Evolutionary conservation across 1,140 invertebrate species (phyloP), one percentile per base, ranked within the genome.

Genomic region (Caenorhabditis latens): DNA sequence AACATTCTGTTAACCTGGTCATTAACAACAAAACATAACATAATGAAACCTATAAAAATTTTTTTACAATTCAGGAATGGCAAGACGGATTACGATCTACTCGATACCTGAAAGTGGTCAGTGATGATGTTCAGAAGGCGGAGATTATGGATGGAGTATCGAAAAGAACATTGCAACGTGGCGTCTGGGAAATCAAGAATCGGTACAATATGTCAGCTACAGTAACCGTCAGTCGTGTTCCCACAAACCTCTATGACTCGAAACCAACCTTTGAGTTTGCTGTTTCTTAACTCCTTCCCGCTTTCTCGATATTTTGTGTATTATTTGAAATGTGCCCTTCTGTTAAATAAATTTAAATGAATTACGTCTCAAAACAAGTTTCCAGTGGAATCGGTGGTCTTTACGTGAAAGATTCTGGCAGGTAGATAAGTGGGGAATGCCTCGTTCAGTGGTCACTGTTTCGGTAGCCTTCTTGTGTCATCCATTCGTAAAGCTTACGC

Each of bases 11-110:
- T 0, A 32, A 32, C 32, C 50, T 53, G 50, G 50, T 53, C 16
- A 53, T 14, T 53, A 8, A 53, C 16, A 11, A 53, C 50, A 16
- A 53, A 14, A 16, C 16, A 53, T 53, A 8, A 53, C 5, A 53
- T 14, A 53, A 11, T 53, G 11, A 53, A 53, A 6, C 5, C 5
- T 11, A 5, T 21, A 61, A 3, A 4, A 2, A 21, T 32, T 32
- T 32, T 32, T 32, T 32, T 32, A 32, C 32, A 32, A 32, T 75
- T n/a, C 40, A 75, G 67, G 67, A 75, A 75, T 75, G 67, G 67
- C 67, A 75, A 48, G 67, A 75, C n/a, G 67, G 67, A 75, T 75
- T 75, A 75, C 42, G 67, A 75, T 46, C 67, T n/a, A 75, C 67
- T 75, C 43, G 67, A 9, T 75, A 75, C 46, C 42, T 75, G 67